Base-by-base conservation (phyloP, 64 coral and sea anemone species). In the Actinia tenebrosa region DNA sequence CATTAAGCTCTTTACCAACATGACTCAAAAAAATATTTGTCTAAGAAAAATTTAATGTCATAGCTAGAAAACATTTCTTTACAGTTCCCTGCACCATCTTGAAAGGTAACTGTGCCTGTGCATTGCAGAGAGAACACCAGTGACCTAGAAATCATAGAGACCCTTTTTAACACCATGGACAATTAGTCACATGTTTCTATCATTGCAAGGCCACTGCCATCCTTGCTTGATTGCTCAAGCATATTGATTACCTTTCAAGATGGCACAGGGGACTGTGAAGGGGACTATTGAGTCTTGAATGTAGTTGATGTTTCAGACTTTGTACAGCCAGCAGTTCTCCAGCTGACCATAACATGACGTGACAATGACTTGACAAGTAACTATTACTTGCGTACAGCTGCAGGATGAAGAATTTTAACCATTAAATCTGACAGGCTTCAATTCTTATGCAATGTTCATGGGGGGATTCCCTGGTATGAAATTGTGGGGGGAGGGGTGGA, bases 251-350 rank as follows among this genome's bases (percentile, higher is more conserved):
- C 30, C 30, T 37, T 37, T 37, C 30, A 37, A 37, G 30, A 37
- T 37, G 30, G 30, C 30, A 37, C 30, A 37, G 30, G 30, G 30
- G 1, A 37, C 30, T 37, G 30, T 37, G 30, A 37, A 37, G 30
- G 30, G 1, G 30, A 37, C 30, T 0, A 50, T 69, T 23, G 64
- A 69, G n/a, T 69, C n/a, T 22, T 69, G 22, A 69, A 42, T 75
- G 6, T 66, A 66, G 63, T 75, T 75, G 69, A 75, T 75, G 69
- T 75, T 75, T 75, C 69, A 75, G 69, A 75, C 69, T 75, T 30
- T 75, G 69, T 75, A 75, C 69, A 75, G 69, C 69, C 69, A 75
- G 69, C 69, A 75, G 26, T 75, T 27, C 69, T 75, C 25, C 69
- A 75, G 69, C 69, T 75, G 26, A 27, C 26, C 5, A 30, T 10